Conservation (phyloP, 1,140 invertebrate species). For the Ceratina australensis region DNA sequence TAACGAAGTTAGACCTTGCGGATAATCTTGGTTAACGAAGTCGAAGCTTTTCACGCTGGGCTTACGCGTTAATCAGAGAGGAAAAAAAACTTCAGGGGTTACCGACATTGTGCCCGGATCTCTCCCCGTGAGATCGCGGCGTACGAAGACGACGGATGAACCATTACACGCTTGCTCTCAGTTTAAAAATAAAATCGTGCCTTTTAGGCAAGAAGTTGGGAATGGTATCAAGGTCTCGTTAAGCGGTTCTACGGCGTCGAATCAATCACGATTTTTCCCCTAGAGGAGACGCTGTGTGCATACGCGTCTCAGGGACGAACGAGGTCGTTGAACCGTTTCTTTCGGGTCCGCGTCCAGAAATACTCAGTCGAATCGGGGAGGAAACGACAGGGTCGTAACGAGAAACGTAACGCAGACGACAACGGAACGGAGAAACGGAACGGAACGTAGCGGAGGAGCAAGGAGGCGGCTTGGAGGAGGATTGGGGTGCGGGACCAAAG, state of each 20-base stretch:
- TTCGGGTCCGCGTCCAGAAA: constrained; percentile 54
- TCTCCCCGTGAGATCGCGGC: no score
- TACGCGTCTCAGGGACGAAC: constrained; percentile 43
- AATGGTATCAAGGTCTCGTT: constrained; percentile 55
- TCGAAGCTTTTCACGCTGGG: neutral
- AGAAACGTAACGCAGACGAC: constrained; percentile 57
- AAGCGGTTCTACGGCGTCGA: constrained; percentile 30
- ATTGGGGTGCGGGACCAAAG: neutral
- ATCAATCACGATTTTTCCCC: constrained; percentile 62
- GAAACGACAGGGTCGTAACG: constrained; percentile 42
- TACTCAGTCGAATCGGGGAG: constrained; percentile 48
- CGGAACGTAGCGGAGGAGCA: neutral
- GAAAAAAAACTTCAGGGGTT: no score
- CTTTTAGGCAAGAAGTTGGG: constrained; percentile 6
- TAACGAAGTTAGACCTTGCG: neutral
- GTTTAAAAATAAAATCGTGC: neutral
- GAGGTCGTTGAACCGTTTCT: constrained; percentile 64
- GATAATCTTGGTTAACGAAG: neutral
- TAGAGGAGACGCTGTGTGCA: constrained; percentile 34
- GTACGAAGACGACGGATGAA: no score
- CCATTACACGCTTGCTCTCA: no score
- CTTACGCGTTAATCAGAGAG: no score
- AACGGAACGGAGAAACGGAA: constrained; percentile 2
- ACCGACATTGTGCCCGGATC: no score
- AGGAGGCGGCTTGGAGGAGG: neutral